Evolutionary conservation across 64 coral and sea anemone genomes (phyloP).

Genomic region (Anthopleura sola): DNA sequence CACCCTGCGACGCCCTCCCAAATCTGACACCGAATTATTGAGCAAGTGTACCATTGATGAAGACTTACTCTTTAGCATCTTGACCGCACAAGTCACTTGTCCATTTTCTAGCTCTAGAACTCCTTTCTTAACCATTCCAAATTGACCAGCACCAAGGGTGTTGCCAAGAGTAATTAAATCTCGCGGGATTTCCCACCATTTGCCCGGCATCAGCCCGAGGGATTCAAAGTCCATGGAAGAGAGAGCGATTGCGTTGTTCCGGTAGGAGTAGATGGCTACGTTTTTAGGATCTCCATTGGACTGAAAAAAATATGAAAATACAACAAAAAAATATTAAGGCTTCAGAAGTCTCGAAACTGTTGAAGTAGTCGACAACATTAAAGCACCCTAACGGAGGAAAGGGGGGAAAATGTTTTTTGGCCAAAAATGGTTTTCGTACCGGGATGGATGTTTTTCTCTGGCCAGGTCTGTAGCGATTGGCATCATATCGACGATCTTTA

Average conservation of each 20-base stretch:
- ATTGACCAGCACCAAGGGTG: neutral
- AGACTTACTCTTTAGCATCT: conserved; percentile 18
- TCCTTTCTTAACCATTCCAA: conserved; percentile 10
- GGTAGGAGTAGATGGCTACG: neutral
- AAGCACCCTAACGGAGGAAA: no score
- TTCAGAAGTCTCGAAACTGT: no score
- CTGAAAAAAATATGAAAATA: neutral
- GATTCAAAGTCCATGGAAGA: neutral
- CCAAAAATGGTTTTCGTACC: no score
- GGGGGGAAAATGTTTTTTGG: no score
- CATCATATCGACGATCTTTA: neutral
- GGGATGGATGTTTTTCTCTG: neutral
- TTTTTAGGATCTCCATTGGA: neutral
- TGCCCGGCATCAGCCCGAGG: conserved; percentile 19
- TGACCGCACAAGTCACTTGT: neutral
- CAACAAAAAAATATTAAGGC: no score
- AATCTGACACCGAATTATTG: no score
- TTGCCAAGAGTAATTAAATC: neutral
- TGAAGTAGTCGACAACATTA: no score
- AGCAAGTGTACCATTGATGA: no score
- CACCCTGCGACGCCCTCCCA: no score
- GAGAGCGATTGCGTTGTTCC: neutral
- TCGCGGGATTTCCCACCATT: conserved; percentile 24
- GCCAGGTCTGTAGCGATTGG: neutral
- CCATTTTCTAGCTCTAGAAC: neutral